Base-by-base conservation (phyloP, 2,797 vertebrate genomes). In the Lithobates pipiens region DNA sequence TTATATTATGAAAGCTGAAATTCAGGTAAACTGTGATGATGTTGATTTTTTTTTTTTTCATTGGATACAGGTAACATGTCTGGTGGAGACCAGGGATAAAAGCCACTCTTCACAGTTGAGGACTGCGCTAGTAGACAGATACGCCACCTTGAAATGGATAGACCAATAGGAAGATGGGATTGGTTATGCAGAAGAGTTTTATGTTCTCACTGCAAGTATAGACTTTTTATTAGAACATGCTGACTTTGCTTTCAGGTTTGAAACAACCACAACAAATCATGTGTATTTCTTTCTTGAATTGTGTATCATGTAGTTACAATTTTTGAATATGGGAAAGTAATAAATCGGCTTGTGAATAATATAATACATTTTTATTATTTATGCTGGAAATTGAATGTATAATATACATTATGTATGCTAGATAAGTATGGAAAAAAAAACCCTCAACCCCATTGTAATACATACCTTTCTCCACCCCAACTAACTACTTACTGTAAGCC, bases 21-120 rank as follows among this genome's bases (percentile, higher is more conserved):
- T 61, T 61, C 8, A 54, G 54, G 5, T 57, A 57, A 3, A 8
- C 15, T 27, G 25, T 13, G 10, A 29, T 67, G 1, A 15, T 4
- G 65, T 2, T 67, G n/a, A 27, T 8, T 15, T 68, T 42, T 2
- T 15, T 68, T 42, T 39, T 42, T n/a, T n/a, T n/a, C 21, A 71
- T 32, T 91, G 89, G 29, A 90, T 83, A 42, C 93, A 98, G 97
- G 95, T 98, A 90, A 94, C 94, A 90, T 98, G 96, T 91, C 95
- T 96, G 7, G 92, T 96, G 92, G 96, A 98, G 89, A 96, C 96
- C 88, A 94, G 95, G 90, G 97, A 98, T 91, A 96, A 93, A 92
- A 90, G 92, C 84, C 96, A 97, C 88, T 94, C 95, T 23, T 74
- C 88, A 84, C 96, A 97, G 88, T 91, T 98, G 75, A 93, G 92